A percentile compares a stretch with the other conserved stretches of the same genome.
Evolutionary conservation across 2,113 vertebrate genomes (phyloP).

Genomic region (Xenotilapia caudafasciata): DNA sequence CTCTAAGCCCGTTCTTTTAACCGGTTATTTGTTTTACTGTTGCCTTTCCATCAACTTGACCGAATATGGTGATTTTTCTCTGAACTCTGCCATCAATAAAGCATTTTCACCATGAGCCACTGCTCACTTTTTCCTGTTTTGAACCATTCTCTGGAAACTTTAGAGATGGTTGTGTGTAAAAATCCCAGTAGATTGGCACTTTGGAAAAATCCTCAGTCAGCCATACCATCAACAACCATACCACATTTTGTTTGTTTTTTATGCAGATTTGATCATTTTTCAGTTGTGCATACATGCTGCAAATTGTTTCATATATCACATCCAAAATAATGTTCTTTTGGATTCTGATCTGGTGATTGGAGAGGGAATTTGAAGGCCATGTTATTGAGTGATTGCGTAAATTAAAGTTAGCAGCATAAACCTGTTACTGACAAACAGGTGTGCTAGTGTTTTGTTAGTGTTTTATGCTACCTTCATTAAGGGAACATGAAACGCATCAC

Average conservation of each 20-base stretch:
- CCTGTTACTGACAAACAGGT: neutral
- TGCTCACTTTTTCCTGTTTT: neutral
- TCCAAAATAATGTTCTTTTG: neutral
- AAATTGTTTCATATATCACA: neutral
- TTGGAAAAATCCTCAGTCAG: neutral
- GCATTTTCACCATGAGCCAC: neutral
- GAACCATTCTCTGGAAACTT: neutral
- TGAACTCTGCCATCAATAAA: neutral
- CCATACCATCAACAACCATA: neutral
- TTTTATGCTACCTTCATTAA: neutral
- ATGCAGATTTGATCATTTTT: neutral
- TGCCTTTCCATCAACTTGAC: neutral
- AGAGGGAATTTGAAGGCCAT: neutral
- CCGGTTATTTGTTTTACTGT: neutral
- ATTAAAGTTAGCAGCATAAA: neutral
- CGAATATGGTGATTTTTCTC: neutral
- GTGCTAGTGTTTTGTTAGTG: neutral
- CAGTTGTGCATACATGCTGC: neutral
- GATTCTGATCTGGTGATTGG: neutral
- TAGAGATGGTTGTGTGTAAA: neutral
- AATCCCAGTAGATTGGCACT: neutral
- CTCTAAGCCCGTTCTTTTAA: neutral
- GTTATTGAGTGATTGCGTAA: neutral
- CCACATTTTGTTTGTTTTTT: neutral
- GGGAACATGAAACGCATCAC: neutral